A percentile compares a stretch with the other conserved stretches of the same genome.
These are phyloP conservation scores for Reticulitermes lucifugus DNA, from an alignment of 2,888 invertebrate genomes.

Conservation along the genomic window DNA sequence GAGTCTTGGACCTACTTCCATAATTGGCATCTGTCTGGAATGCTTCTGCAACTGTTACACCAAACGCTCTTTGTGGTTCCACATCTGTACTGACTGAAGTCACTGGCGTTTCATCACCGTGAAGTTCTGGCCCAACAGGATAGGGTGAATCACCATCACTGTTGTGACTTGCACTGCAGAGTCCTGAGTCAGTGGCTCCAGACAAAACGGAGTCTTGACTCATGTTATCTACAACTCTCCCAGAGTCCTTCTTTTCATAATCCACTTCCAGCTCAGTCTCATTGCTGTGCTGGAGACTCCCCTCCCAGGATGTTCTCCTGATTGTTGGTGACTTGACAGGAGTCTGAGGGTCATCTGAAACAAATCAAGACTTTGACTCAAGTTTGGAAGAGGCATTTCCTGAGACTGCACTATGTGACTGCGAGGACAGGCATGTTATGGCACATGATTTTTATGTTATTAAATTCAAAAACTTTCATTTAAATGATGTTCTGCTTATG, in stretches of 20 bases:
- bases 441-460: too few species aligned
- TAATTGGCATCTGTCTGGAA: background rate
- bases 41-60: background rate
- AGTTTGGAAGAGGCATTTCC: too few species aligned
- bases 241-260: conserved; percentile 39
- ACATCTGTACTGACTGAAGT: conserved; percentile 31
- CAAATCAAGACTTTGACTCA: background rate
- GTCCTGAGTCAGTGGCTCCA: conserved; percentile 53
- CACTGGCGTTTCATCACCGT: conserved; percentile 47
- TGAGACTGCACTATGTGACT: too few species aligned
- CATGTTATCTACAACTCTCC: conserved; percentile 50
- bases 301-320: background rate
- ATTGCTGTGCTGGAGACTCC: background rate
- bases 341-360: conserved; percentile 14
- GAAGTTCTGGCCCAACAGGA: background rate
- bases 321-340: background rate
- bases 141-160: conserved; percentile 48
- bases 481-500: too few species aligned
- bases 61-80: background rate
- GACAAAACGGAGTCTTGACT: conserved; percentile 54
- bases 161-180: conserved; percentile 54
- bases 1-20: background rate
- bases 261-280: conserved; percentile 23
- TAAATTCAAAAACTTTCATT: too few species aligned
- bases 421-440: too few species aligned